Evolutionary conservation across 2,888 invertebrate genomes (phyloP).

Genomic region (Cosmorhoe ocellata): DNA sequence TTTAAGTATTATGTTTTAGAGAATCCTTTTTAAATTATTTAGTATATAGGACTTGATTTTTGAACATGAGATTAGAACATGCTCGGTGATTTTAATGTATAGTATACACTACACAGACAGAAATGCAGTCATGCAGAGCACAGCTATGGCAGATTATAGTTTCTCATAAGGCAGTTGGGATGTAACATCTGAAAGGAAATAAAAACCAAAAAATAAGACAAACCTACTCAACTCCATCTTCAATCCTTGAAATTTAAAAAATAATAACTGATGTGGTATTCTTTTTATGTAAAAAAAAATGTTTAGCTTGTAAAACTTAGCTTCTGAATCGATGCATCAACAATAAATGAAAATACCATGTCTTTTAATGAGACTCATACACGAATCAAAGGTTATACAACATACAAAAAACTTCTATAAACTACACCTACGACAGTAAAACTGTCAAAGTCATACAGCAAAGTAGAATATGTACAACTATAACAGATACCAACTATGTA

Average conservation of each 20-base stretch:
- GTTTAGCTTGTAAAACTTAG: neutral
- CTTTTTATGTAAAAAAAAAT: neutral
- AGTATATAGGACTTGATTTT: neutral
- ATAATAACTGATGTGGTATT: neutral
- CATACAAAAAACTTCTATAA: too few species aligned
- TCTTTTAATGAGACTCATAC: too few species aligned
- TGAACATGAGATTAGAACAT: conserved; percentile 53
- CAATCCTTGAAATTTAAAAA: neutral
- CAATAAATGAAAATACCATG: too few species aligned
- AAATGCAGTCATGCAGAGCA: conserved; percentile 77
- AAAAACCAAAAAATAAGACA: conserved; percentile 59
- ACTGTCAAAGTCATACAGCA: too few species aligned
- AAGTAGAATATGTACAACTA: too few species aligned
- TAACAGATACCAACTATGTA: too few species aligned
- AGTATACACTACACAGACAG: conserved; percentile 46
- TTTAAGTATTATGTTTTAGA: conserved; percentile 4
- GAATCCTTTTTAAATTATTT: neutral
- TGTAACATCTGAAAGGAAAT: conserved; percentile 93
- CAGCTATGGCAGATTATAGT: conserved; percentile 87
- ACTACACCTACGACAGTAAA: too few species aligned
- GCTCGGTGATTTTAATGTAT: conserved; percentile 56
- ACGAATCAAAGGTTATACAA: too few species aligned
- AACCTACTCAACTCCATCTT: conserved; percentile 22
- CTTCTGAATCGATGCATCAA: neutral
- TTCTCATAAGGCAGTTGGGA: conserved; percentile 96